Evolutionary conservation across 35 echinoderm and acorn worm genomes (phyloP).

Genomic region (Patiria miniata): DNA sequence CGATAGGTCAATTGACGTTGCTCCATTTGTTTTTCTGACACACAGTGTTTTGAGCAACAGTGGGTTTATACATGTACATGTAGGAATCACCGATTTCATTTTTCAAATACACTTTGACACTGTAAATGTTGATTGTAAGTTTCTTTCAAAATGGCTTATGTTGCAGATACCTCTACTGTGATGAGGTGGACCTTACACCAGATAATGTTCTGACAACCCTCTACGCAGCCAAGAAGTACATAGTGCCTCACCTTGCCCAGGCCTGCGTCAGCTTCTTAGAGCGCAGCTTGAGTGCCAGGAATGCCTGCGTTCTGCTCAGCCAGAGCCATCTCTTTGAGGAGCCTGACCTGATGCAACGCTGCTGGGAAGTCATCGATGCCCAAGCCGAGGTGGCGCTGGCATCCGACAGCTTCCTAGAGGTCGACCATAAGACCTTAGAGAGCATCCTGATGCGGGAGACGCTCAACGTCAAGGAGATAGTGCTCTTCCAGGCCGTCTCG

Average conservation of each 20-base stretch:
- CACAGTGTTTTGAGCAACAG: too few relatives aligned
- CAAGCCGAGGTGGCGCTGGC: constrained; percentile 91
- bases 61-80: too few relatives aligned
- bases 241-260: constrained; percentile 88
- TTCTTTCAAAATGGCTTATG: constrained; percentile 26
- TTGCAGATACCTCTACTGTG: constrained; percentile 96
- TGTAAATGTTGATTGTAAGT: not conserved
- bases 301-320: constrained; percentile 88
- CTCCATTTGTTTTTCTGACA: too few relatives aligned
- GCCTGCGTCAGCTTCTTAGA: constrained; percentile 94
- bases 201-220: constrained; percentile 92
- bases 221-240: constrained; percentile 99
- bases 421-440: constrained; percentile 82
- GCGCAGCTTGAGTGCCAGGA: constrained; percentile 82
- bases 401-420: constrained; percentile 94
- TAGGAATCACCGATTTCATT: not conserved
- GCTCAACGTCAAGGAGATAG: constrained; percentile 95
- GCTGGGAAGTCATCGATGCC: constrained; percentile 98
- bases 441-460: constrained; percentile 89
- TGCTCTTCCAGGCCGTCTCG: constrained; percentile 82
- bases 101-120: too few relatives aligned
- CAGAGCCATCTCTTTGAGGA: constrained; percentile 98
- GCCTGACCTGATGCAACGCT: constrained; percentile 88
- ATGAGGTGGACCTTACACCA: constrained; percentile 92
- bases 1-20: too few relatives aligned